These are phyloP conservation scores for Vireo altiloquus DNA, from an alignment of 2,113 vertebrate species.

Conservation along the genomic window DNA sequence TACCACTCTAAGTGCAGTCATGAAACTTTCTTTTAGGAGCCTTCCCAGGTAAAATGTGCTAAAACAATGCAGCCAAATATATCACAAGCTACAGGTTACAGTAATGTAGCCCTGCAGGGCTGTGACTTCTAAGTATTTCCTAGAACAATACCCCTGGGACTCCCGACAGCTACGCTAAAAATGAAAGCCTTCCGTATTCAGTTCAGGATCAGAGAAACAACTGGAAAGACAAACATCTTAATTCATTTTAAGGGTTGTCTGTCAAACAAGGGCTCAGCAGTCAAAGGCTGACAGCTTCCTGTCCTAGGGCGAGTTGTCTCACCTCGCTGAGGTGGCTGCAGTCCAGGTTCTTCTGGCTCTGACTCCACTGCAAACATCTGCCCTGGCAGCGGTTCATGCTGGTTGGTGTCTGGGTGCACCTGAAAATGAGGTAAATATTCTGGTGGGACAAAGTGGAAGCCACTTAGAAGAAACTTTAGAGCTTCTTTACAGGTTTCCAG, in stretches of 20 bases:
- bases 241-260: background rate
- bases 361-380: background rate
- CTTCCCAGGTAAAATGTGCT: background rate
- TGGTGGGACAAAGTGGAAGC: background rate
- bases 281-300: background rate
- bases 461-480: background rate
- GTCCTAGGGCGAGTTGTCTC: background rate
- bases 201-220: background rate
- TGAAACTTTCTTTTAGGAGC: background rate
- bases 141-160: background rate
- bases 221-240: background rate
- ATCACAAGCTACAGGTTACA: background rate
- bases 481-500: background rate
- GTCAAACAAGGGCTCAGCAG: background rate
- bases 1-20: background rate
- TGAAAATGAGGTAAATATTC: background rate
- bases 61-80: background rate
- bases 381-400: background rate
- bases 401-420: background rate
- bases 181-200: background rate
- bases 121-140: background rate
- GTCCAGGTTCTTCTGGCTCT: background rate
- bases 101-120: background rate
- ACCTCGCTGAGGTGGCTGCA: background rate
- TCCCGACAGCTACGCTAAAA: background rate